Conservation (phyloP, 2,113 vertebrate species). For the Elaphurus davidianus region DNA sequence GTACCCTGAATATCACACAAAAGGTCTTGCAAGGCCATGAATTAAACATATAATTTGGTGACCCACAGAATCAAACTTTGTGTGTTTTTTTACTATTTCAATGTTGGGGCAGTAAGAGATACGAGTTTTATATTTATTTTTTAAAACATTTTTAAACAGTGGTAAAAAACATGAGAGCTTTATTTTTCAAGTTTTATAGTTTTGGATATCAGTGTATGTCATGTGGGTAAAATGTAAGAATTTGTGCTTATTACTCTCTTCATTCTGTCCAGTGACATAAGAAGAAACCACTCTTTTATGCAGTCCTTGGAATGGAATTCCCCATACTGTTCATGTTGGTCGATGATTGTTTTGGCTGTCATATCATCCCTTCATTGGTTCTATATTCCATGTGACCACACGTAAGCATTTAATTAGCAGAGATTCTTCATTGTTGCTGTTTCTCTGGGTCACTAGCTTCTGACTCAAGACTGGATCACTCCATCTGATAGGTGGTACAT, state of each 20-base stretch:
- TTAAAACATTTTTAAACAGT: neutral
- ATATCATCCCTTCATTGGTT: neutral
- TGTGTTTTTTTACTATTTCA: neutral
- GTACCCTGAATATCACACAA: neutral
- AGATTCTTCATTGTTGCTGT: neutral
- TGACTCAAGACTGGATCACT: neutral
- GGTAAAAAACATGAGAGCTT: neutral
- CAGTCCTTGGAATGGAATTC: neutral
- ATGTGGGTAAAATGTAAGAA: neutral
- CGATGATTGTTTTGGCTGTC: neutral
- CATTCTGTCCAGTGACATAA: neutral
- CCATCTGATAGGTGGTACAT: neutral
- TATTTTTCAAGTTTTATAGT: neutral
- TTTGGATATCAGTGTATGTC: neutral
- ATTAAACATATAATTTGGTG: neutral
- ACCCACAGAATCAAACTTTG: neutral
- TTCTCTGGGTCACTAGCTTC: neutral
- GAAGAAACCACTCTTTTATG: neutral
- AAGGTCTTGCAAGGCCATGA: neutral
- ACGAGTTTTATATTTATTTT: neutral
- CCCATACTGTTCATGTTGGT: neutral
- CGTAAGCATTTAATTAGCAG: neutral
- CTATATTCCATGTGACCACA: neutral
- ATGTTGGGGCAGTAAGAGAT: neutral
- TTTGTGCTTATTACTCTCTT: neutral